These are phyloP conservation scores for Rhodophaea formosa DNA, from an alignment of 2,888 invertebrate genomes.

Conservation along the genomic window DNA sequence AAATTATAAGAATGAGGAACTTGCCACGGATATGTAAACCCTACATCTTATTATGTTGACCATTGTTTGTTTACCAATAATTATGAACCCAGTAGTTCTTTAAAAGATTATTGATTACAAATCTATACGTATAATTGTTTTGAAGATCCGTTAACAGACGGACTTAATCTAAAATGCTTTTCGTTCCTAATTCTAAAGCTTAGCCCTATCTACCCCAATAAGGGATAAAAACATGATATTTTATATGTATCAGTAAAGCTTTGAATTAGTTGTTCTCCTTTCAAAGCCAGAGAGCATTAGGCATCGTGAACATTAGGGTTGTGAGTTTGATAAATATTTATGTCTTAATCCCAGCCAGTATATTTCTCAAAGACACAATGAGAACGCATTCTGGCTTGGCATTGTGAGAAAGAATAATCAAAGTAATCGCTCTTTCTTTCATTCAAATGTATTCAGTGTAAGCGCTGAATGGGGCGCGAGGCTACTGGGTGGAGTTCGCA, in stretches of 20 bases:
- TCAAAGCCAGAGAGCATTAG: background rate
- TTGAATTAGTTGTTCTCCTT: background rate
- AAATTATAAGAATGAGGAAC: no score
- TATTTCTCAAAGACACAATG: slow-evolving; percentile 36
- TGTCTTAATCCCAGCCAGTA: slow-evolving; percentile 27
- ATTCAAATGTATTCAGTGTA: slow-evolving; percentile 50
- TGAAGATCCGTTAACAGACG: no score
- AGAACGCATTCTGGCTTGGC: slow-evolving; percentile 34
- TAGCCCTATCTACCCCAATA: no score
- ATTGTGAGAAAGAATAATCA: slow-evolving; percentile 52
- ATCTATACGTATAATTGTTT: no score
- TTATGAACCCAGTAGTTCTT: no score
- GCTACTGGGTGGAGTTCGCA: slow-evolving; percentile 38
- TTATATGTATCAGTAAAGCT: background rate
- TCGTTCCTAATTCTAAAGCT: no score
- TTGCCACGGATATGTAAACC: no score
- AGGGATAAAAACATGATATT: background rate
- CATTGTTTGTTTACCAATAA: no score
- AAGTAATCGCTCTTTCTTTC: slow-evolving; percentile 51
- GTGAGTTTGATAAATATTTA: slow-evolving; percentile 24
- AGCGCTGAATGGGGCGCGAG: slow-evolving; percentile 40
- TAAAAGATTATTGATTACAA: no score
- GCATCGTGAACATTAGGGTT: slow-evolving; percentile 16
- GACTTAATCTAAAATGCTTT: no score
- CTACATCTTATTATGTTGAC: no score